phyloP scores from a whole-genome alignment of 1,140 invertebrate genomes.

The Bombus balteatus region DNA sequence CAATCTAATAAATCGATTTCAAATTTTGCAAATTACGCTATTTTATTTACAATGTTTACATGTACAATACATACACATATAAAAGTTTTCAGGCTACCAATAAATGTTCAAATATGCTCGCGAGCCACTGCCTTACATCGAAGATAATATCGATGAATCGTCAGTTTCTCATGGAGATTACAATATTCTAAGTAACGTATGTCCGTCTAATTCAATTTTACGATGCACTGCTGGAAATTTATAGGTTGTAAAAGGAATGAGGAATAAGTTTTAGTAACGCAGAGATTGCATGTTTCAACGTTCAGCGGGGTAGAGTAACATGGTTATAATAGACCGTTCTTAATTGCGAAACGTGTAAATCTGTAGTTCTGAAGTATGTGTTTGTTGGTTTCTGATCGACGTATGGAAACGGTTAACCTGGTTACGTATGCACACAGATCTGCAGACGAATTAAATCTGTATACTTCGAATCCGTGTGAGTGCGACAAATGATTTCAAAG shows the following conservation, averaged over 20 bases:
- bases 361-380: background rate
- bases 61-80: too few relatives aligned
- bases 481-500: background rate
- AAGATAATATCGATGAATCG: background rate
- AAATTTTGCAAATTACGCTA: too few relatives aligned
- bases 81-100: too few relatives aligned
- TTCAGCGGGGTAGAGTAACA: background rate
- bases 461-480: too few relatives aligned
- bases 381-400: background rate
- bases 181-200: background rate
- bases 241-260: background rate
- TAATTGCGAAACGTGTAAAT: background rate
- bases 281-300: background rate
- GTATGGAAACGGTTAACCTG: background rate
- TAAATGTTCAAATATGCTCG: too few relatives aligned
- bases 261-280: background rate
- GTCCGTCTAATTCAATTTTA: background rate
- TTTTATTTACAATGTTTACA: too few relatives aligned
- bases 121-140: background rate
- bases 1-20: too few relatives aligned
- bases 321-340: background rate
- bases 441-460: background rate
- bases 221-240: background rate
- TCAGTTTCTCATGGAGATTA: background rate
- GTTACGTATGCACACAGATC: background rate